Conservation (phyloP, 2,113 vertebrate species). For the Malaclemys terrapin region DNA sequence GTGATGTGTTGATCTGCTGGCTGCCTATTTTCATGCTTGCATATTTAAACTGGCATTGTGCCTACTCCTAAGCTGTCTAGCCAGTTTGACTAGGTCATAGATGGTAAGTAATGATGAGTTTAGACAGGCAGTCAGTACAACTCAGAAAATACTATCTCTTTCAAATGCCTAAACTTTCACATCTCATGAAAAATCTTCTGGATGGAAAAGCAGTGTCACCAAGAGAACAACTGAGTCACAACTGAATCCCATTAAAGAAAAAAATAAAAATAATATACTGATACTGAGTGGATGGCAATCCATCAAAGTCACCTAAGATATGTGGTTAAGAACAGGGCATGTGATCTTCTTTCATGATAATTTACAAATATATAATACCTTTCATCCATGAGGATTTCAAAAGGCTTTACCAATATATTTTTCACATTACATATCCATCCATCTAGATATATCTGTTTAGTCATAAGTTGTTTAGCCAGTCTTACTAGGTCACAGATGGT, state of each 20-base stretch:
- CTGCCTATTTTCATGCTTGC: background rate
- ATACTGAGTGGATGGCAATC: background rate
- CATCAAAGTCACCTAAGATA: background rate
- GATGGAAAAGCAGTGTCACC: background rate
- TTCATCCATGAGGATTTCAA: background rate
- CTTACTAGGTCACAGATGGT: background rate
- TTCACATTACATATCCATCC: background rate
- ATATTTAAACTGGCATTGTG: background rate
- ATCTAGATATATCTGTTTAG: background rate
- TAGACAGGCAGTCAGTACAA: constrained; percentile 42
- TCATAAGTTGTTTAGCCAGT: background rate
- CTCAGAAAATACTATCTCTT: constrained; percentile 13
- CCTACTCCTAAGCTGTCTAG: background rate
- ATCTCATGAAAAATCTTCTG: constrained; percentile 1
- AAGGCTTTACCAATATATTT: background rate
- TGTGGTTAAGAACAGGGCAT: background rate
- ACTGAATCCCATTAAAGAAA: background rate
- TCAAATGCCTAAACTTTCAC: background rate
- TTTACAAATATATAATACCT: background rate
- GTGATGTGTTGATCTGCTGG: constrained; percentile 9
- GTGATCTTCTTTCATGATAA: fast-evolving
- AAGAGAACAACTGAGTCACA: background rate
- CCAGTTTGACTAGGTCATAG: background rate
- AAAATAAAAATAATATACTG: background rate
- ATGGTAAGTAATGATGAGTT: background rate